Conservation (phyloP, 2,888 invertebrate genomes). For the Muscina levida region DNA sequence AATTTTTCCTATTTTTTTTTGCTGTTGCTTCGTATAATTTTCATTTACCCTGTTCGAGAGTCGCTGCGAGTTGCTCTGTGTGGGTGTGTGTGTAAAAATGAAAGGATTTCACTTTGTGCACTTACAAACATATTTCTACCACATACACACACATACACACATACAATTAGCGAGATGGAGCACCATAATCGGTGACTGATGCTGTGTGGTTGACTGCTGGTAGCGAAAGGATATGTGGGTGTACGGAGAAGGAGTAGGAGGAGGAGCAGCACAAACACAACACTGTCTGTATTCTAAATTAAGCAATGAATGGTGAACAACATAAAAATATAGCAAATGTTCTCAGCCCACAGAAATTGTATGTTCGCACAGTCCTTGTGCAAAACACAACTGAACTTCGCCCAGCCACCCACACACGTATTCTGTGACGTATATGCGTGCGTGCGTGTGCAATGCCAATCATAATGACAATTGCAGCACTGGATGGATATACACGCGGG, state of each 20-base stretch:
- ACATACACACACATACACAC: slow-evolving; percentile 59
- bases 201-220: too few species aligned
- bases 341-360: slow-evolving; percentile 14
- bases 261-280: slow-evolving; percentile 51
- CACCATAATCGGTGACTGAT: neutral
- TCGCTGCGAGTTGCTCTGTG: slow-evolving; percentile 61
- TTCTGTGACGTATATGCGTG: neutral
- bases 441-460: neutral
- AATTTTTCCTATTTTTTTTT: slow-evolving; percentile 60
- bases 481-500: too few species aligned
- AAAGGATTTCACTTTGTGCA: slow-evolving; percentile 52
- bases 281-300: slow-evolving; percentile 49
- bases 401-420: slow-evolving; percentile 33
- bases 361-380: neutral
- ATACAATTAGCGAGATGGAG: slow-evolving; percentile 53
- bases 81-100: too few species aligned
- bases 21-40: slow-evolving; percentile 21
- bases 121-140: too few species aligned
- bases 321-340: slow-evolving; percentile 37
- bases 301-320: slow-evolving; percentile 60
- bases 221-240: neutral
- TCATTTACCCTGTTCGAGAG: slow-evolving; percentile 48
- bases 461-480: too few species aligned
- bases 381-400: too few species aligned
- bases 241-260: slow-evolving; percentile 61